Base-by-base conservation (phyloP, 2,113 vertebrate species). In the Andinoacara biseriatus region DNA sequence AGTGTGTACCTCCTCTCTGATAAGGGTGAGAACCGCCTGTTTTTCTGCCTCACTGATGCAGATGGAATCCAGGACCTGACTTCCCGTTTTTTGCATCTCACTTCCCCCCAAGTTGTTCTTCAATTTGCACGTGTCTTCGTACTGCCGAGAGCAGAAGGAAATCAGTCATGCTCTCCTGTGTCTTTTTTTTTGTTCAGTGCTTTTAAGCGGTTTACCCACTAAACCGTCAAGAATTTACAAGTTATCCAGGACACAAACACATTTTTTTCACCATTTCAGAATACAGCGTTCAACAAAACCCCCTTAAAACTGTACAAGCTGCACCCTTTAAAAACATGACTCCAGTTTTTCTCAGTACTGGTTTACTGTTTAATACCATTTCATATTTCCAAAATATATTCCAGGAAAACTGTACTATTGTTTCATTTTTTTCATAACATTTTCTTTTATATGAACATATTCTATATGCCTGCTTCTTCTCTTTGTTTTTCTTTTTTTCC, bases 41-140 rank as follows among this genome's bases (percentile, higher is more conserved):
- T 99, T 99, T 88, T 99, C 98, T 0, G 95, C 89, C 82, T 97
- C 97, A 5, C 94, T 98, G 90, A 98, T 97, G 93, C 96, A 96
- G 90, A 98, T 96, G 62, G 96, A 89, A 14, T 97, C 97, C 91
- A 98, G 90, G 35, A 94, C 91, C 38, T 97, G 95, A 87, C 96
- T 97, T 86, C 96, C 96, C 78, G 94, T 95, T 89, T 94, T 94
- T 59, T 91, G 84, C 81, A 87, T 82, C 56, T 93, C 91, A 89
- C 89, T 90, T 91, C 91, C 93, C 72, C 46, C 90, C 2, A 86
- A 65, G 40, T 82, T 82, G 61, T 78, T 90, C 82, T 92, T 94
- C 78, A 90, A 76, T 57, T 90, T 85, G 86, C 88, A 87, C 14
- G 86, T 74, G 29, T 94, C 92, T 26, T 94, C 94, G 10, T 88